These are phyloP conservation scores for Strigamia transsilvanica DNA, from an alignment of 2,888 invertebrate species.

Conservation along the genomic window DNA sequence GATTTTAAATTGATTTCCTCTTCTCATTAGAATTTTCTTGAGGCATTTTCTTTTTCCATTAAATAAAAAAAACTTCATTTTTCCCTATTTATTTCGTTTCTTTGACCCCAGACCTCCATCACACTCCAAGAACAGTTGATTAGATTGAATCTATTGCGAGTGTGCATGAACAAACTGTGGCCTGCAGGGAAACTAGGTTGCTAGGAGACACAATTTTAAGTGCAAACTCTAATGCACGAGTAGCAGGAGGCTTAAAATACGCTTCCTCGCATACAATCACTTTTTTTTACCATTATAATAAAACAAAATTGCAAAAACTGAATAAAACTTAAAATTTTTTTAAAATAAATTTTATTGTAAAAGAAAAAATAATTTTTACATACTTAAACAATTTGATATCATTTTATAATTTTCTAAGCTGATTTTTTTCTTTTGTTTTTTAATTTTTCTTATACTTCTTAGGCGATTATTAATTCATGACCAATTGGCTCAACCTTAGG, in stretches of 20 bases:
- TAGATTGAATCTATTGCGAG: constrained; percentile 35
- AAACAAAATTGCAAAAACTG: too few species aligned
- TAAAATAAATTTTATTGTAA: too few species aligned
- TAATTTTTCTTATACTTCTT: too few species aligned
- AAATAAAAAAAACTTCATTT: constrained; percentile 18
- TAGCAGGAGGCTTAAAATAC: not conserved
- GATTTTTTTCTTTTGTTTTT: too few species aligned
- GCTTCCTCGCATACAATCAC: too few species aligned
- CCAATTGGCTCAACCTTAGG: too few species aligned
- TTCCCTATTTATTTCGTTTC: constrained; percentile 22
- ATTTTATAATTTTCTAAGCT: too few species aligned
- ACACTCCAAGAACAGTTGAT: constrained; percentile 34
- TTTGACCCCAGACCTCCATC: constrained; percentile 25
- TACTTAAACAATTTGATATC: too few species aligned
- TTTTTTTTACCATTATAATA: too few species aligned
- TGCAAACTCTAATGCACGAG: not conserved
- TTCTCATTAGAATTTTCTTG: not conserved
- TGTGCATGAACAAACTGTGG: constrained; percentile 31
- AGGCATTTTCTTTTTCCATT: constrained; percentile 15
- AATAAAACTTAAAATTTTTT: too few species aligned
- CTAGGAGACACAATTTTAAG: not conserved
- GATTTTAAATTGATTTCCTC: not conserved
- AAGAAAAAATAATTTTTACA: too few species aligned
- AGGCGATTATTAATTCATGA: too few species aligned
- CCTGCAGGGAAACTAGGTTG: constrained; percentile 15